Evolutionary conservation across 2,888 invertebrate species (phyloP).

Genomic region (Drosophila antonietae): DNA sequence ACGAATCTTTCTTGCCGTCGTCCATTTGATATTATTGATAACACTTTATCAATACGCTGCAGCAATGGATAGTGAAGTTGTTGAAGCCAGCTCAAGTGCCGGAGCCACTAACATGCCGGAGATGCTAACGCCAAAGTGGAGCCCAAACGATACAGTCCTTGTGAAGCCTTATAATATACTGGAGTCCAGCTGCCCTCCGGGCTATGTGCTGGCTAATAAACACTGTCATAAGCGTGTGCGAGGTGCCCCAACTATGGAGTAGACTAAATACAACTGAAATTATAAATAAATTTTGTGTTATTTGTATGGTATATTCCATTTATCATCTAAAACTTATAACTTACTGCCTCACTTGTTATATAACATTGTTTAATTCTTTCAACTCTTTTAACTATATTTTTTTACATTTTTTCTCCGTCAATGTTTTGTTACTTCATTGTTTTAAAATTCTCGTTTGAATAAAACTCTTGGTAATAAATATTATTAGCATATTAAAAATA

Average conservation of each 20-base stretch:
- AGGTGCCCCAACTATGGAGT: slow-evolving; percentile 4
- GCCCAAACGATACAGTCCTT: slow-evolving; percentile 34
- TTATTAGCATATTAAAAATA: too few relatives aligned
- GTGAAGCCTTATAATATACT: slow-evolving; percentile 79
- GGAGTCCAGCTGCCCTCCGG: slow-evolving; percentile 72
- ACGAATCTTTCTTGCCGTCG: slow-evolving; percentile 4
- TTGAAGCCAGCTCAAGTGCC: slow-evolving; percentile 48
- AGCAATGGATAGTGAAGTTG: slow-evolving; percentile 62
- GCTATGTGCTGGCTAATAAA: slow-evolving; percentile 78
- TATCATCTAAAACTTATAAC: too few relatives aligned
- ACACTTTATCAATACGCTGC: slow-evolving; percentile 14
- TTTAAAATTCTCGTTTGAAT: too few relatives aligned
- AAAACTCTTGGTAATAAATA: too few relatives aligned
- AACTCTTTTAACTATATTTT: too few relatives aligned
- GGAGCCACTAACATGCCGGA: neutral
- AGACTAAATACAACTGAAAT: neutral
- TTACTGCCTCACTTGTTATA: too few relatives aligned
- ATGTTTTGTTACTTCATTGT: too few relatives aligned
- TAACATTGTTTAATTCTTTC: too few relatives aligned
- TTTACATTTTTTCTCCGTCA: too few relatives aligned
- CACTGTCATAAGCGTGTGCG: slow-evolving; percentile 78
- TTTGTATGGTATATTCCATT: neutral
- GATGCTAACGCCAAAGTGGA: slow-evolving; percentile 17
- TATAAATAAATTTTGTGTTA: neutral
- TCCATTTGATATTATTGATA: slow-evolving; percentile 22